Evolutionary conservation across 2,113 vertebrate genomes (phyloP).

Genomic region (Perognathus longimembris): DNA sequence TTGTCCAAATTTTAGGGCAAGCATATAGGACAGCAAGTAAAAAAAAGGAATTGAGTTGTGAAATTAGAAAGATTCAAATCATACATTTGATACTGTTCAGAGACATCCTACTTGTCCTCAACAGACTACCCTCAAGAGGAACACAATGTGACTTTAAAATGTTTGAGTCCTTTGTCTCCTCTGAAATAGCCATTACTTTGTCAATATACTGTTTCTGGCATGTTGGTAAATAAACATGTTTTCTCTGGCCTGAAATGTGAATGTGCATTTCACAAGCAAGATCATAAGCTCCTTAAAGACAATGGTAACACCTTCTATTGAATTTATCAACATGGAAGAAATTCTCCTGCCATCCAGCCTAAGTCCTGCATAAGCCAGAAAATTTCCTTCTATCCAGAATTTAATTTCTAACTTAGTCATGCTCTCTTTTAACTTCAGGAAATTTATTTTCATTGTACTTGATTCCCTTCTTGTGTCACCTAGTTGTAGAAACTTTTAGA

Average conservation of each 20-base stretch:
- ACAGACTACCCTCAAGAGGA: background rate
- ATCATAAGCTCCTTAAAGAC: background rate
- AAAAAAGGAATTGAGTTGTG: conserved; percentile 16
- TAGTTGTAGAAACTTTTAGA: conserved; percentile 37
- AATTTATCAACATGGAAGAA: conserved; percentile 26
- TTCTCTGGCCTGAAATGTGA: conserved; percentile 15
- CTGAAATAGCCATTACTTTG: background rate
- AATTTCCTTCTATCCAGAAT: background rate
- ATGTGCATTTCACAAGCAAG: background rate
- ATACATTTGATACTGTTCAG: conserved; percentile 2
- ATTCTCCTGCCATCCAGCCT: background rate
- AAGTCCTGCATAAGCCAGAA: too few species aligned
- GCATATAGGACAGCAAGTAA: background rate
- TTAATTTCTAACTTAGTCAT: background rate
- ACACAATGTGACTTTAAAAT: conserved; percentile 43
- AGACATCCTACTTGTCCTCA: background rate
- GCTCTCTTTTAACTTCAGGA: background rate
- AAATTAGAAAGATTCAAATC: conserved; percentile 38
- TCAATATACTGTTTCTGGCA: background rate
- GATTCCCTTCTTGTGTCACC: background rate
- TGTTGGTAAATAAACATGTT: background rate
- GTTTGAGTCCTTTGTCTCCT: background rate
- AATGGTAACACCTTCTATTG: background rate
- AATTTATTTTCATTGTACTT: background rate
- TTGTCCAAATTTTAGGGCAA: conserved; percentile 6